Conservation (phyloP, 2,113 vertebrate species). For the Phylloscopus trochiloides region DNA sequence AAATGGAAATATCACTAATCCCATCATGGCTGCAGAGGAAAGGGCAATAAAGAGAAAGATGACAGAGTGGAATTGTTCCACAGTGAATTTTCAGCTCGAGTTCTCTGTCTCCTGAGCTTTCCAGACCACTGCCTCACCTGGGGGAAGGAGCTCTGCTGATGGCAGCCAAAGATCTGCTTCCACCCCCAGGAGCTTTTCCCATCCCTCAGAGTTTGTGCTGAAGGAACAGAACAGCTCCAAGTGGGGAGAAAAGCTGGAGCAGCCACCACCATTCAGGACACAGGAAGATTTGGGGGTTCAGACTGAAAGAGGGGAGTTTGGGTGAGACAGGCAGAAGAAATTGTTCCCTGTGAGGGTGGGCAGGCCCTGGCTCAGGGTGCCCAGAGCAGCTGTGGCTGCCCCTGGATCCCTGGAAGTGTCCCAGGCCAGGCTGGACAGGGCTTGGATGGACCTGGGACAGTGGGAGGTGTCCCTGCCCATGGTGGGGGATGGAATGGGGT, state of each 20-base stretch:
- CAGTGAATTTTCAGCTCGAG: neutral
- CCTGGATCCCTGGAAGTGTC: neutral
- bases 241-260: neutral
- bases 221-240: neutral
- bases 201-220: neutral
- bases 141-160: neutral
- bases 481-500: rapidly evolving
- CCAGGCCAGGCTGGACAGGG: rapidly evolving
- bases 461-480: neutral
- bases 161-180: neutral
- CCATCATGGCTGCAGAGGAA: slow-evolving; percentile 20
- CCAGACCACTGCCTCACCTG: neutral
- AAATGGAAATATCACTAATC: slow-evolving; percentile 67
- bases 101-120: neutral
- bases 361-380: rapidly evolving
- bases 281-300: neutral
- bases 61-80: slow-evolving; percentile 5
- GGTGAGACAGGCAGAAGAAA: rapidly evolving
- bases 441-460: rapidly evolving
- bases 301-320: neutral
- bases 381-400: neutral
- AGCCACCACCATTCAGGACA: rapidly evolving
- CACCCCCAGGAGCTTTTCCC: neutral
- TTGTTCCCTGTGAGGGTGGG: neutral
- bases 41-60: slow-evolving; percentile 45